Evolutionary conservation across 2,888 invertebrate genomes (phyloP).

Genomic region (Uropetala carovei): DNA sequence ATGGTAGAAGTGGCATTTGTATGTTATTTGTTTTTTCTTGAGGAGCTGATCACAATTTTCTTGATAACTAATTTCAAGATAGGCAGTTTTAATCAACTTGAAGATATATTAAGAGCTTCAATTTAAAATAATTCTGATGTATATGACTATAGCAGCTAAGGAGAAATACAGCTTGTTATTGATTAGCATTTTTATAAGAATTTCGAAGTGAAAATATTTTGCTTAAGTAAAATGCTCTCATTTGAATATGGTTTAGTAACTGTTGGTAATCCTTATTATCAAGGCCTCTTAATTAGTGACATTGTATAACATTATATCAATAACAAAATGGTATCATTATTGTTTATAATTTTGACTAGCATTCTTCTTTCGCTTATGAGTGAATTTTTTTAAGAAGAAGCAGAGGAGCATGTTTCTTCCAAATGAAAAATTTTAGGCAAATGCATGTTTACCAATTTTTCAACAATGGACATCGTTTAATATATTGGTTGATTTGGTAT

Average conservation of each 20-base stretch:
- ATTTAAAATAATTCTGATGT: conserved; percentile 39
- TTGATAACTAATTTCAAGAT: conserved; percentile 11
- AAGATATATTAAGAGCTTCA: conserved; percentile 45
- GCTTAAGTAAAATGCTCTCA: conserved; percentile 37
- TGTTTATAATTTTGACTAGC: conserved; percentile 56
- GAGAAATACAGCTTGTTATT: conserved; percentile 52
- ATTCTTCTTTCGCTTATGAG: conserved; percentile 27
- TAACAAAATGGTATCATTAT: conserved; percentile 60
- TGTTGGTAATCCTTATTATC: conserved; percentile 34
- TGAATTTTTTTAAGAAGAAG: conserved; percentile 21
- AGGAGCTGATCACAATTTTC: conserved; percentile 35
- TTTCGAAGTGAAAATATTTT: conserved; percentile 41
- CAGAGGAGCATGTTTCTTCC: conserved; percentile 24
- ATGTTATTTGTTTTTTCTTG: conserved; percentile 44
- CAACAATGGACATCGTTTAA: conserved; percentile 17
- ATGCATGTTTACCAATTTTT: conserved; percentile 59
- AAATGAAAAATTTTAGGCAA: conserved; percentile 10
- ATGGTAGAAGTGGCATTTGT: conserved; percentile 56
- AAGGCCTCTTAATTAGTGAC: conserved; percentile 34
- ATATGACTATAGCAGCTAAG: conserved; percentile 43
- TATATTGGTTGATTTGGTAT: conserved; percentile 52
- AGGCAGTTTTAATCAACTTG: conserved; percentile 39
- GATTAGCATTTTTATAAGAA: conserved; percentile 57
- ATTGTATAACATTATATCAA: conserved; percentile 51
- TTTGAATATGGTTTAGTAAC: conserved; percentile 29